Evolutionary conservation across 2,113 vertebrate genomes (phyloP), one percentile per base, ranked within the genome.

Genomic region (Ageneiosus marmoratus): DNA sequence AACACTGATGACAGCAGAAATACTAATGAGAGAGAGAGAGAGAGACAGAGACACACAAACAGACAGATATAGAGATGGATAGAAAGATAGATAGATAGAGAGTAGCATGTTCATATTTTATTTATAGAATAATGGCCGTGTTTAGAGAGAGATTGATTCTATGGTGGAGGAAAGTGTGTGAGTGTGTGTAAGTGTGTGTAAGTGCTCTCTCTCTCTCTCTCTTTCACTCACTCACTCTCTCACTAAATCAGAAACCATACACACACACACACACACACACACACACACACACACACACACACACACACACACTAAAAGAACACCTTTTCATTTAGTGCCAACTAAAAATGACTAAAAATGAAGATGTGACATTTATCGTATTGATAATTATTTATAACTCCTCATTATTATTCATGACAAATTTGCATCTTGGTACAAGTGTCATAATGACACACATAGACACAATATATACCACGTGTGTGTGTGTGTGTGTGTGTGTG

Each of bases 381-480:
- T 56, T 56, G 51, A 79, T 82, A 29, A 74, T 56, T 86, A 79
- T 86, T 83, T 58, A 69, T 67, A 12, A 75, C 41, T 1, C 4
- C 44, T 81, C 55, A 73, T 78, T n/a, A 81, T 78, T 84, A 84
- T 86, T 84, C 79, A 84, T 77, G n/a, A 65, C 60, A 56, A 65
- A 87, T 81, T 78, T 78, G 79, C 65, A 86, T 84, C 29, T 55
- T 65, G 70, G 80, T 65, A 77, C 67, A 69, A 81, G 63, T 79
- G 69, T 83, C 58, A 83, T 70, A 56, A 82, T 7, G 13, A 80
- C 37, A 74, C 41, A 50, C 70, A n/a, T n/a, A 55, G 6, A 37
- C 46, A 51, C 27, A 48, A 48, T 32, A 9, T 32, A 27, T 32
- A 80, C 78, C 79, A 76, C 34, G 44, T 11, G 27, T 76, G 72